These are phyloP conservation scores for Cataglyphis livida DNA, from an alignment of 2,888 invertebrate species.

Conservation along the genomic window DNA sequence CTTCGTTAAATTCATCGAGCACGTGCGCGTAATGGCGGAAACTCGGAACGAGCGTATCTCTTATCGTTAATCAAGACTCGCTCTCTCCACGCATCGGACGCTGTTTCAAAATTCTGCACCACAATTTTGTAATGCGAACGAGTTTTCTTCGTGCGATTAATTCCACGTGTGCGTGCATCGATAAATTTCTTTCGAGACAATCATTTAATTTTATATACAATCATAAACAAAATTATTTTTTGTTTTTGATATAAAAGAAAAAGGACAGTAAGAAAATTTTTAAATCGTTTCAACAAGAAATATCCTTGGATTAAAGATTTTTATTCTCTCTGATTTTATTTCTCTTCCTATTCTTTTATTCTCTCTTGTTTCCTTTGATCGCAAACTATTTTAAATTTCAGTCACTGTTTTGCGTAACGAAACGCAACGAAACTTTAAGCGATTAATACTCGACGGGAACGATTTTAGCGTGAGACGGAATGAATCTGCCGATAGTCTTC, in stretches of 20 bases:
- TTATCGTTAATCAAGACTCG: slow-evolving; percentile 39
- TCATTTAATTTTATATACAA: background rate
- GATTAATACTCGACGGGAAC: slow-evolving; percentile 21
- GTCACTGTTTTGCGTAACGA: background rate
- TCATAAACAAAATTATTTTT: background rate
- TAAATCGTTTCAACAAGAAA: background rate
- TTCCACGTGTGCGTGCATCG: no score
- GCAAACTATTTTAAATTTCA: slow-evolving; percentile 1
- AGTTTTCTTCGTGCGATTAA: background rate
- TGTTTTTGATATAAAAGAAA: background rate
- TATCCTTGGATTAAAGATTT: background rate
- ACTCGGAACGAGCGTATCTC: slow-evolving; percentile 6
- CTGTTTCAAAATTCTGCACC: background rate
- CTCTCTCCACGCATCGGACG: background rate
- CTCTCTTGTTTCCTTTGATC: background rate
- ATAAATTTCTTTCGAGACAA: background rate
- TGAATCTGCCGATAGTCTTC: slow-evolving; percentile 18
- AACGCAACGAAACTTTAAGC: slow-evolving; percentile 16
- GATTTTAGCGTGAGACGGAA: slow-evolving; percentile 18
- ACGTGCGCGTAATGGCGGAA: slow-evolving; percentile 57
- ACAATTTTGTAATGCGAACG: background rate
- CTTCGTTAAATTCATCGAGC: slow-evolving; percentile 68
- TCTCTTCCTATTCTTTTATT: no score
- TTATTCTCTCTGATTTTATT: no score
- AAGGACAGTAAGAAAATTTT: background rate